phyloP scores from a whole-genome alignment of 2,888 invertebrate species.

The Vesta saturnalis region DNA sequence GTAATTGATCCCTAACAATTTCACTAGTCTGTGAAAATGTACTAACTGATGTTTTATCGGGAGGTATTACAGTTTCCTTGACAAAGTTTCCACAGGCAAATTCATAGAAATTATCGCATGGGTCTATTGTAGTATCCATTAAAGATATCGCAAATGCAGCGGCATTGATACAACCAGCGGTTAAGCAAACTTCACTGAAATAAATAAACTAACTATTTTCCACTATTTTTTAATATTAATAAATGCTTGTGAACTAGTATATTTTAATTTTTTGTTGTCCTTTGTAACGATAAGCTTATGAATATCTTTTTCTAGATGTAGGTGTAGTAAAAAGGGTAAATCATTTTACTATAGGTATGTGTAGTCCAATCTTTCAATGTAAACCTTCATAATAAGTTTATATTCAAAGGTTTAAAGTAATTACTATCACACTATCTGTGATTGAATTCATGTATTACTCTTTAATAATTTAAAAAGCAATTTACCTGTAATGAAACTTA shows the following conservation, averaged over 20 bases:
- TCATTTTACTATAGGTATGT: no score
- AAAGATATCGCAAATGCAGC: conserved; percentile 73
- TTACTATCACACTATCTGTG: no score
- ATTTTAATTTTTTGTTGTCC: no score
- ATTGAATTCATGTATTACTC: not conserved
- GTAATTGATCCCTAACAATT: conserved; percentile 76
- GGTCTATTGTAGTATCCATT: conserved; percentile 70
- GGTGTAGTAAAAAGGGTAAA: no score
- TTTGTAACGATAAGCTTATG: no score
- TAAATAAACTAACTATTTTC: conserved; percentile 22
- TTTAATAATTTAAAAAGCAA: not conserved
- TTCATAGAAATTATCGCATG: conserved; percentile 84
- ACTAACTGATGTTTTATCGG: conserved; percentile 81
- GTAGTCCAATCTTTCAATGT: no score
- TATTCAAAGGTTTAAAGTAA: no score
- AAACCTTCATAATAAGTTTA: no score
- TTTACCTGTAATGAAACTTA: conserved; percentile 6
- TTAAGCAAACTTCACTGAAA: conserved; percentile 65
- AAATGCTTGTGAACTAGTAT: no score
- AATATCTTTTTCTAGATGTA: no score
- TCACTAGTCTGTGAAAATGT: conserved; percentile 80
- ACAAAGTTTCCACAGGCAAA: conserved; percentile 79
- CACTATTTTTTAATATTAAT: no score
- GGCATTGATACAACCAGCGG: conserved; percentile 83
- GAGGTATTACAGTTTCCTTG: conserved; percentile 77